Conservation (phyloP, 2,113 vertebrate genomes). For the Columba janthina region DNA sequence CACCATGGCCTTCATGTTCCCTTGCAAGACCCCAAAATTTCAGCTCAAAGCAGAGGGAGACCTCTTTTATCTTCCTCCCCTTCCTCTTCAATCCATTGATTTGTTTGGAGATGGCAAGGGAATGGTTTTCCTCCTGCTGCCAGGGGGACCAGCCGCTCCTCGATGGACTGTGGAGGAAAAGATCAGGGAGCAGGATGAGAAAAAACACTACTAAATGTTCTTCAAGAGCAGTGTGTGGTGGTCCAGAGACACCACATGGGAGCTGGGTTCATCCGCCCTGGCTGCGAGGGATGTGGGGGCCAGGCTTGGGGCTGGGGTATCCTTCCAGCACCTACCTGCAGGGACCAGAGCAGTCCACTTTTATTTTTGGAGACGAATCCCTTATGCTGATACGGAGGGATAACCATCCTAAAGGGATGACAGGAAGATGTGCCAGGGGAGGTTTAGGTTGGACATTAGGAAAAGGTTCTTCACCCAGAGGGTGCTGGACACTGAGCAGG, state of each 20-base stretch:
- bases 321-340: background rate
- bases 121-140: background rate
- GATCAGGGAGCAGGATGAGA: background rate
- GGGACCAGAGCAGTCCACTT: background rate
- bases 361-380: background rate
- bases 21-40: background rate
- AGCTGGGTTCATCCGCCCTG: background rate
- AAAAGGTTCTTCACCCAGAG: too few species aligned
- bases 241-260: background rate
- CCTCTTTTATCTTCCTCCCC: background rate
- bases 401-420: background rate
- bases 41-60: background rate
- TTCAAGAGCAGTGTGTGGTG: rapidly evolving
- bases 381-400: background rate
- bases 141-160: rapidly evolving
- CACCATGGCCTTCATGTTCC: background rate
- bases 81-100: background rate
- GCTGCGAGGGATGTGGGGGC: background rate
- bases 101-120: rapidly evolving
- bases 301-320: background rate
- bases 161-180: background rate
- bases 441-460: too few species aligned
- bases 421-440: too few species aligned
- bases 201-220: background rate
- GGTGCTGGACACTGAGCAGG: too few species aligned